Evolutionary conservation across 2,797 vertebrate species (phyloP).

Genomic region (Malacoraja senta): DNA sequence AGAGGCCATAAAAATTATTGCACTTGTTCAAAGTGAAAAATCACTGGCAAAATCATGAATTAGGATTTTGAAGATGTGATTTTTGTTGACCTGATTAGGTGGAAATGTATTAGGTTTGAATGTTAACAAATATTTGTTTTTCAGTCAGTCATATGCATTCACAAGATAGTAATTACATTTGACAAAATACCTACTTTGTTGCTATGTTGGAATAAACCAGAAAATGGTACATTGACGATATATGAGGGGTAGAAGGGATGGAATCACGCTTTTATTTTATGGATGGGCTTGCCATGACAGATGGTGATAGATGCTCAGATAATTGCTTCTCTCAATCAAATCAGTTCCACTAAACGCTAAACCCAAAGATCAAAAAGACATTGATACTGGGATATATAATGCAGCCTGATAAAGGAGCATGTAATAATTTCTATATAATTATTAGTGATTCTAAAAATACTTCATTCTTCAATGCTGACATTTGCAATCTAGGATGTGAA

Average conservation of each 20-base stretch:
- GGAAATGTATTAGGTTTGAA: background rate
- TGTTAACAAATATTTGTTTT: background rate
- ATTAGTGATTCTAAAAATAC: constrained; percentile 9
- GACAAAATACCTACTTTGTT: background rate
- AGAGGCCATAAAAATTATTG: background rate
- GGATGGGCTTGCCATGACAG: background rate
- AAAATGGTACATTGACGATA: background rate
- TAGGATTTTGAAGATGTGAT: background rate
- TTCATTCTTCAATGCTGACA: constrained; percentile 43
- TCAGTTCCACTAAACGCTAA: background rate
- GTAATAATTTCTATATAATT: background rate
- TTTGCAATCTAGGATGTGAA: constrained; percentile 48
- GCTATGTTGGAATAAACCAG: background rate
- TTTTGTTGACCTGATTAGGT: background rate
- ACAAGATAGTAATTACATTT: constrained; percentile 13
- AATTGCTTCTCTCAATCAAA: background rate
- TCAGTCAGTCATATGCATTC: background rate
- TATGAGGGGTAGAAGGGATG: background rate
- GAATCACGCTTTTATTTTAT: background rate
- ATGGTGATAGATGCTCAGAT: background rate
- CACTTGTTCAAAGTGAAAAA: background rate
- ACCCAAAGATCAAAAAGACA: background rate
- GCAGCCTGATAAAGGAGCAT: background rate
- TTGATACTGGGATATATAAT: background rate
- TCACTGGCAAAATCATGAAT: background rate